Evolutionary conservation across 2,888 invertebrate genomes (phyloP).

Genomic region (Lochmaea capreae): DNA sequence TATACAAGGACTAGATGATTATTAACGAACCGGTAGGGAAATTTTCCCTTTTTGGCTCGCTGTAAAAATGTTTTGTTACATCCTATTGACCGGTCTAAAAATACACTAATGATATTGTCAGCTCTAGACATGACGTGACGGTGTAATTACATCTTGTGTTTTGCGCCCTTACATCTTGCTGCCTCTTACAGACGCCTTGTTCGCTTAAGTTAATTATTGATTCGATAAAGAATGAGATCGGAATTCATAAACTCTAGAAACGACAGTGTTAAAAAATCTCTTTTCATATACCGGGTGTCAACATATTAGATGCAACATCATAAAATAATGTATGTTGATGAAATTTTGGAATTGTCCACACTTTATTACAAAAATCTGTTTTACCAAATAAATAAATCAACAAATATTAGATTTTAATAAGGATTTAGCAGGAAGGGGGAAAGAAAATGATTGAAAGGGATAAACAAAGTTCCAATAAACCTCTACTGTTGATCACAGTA

Average conservation of each 20-base stretch:
- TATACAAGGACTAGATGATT: not conserved
- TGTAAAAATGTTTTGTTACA: not conserved
- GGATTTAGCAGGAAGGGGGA: too few relatives aligned
- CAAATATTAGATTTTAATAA: too few relatives aligned
- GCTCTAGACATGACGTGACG: conserved; percentile 27
- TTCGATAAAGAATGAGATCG: conserved; percentile 21
- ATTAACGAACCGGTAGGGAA: too few relatives aligned
- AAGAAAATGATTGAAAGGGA: too few relatives aligned
- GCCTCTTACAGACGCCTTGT: conserved; percentile 7
- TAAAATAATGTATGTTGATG: not conserved
- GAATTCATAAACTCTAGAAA: conserved; percentile 22
- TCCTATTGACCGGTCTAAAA: conserved; percentile 12
- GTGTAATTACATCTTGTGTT: conserved; percentile 30
- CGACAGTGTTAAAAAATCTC: not conserved
- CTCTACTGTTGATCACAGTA: too few relatives aligned
- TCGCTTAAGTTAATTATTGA: conserved; percentile 30
- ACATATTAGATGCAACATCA: not conserved
- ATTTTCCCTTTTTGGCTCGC: not conserved
- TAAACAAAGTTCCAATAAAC: too few relatives aligned
- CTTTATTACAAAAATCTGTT: too few relatives aligned
- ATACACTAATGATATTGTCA: conserved; percentile 26
- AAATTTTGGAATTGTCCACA: too few relatives aligned
- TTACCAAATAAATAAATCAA: too few relatives aligned
- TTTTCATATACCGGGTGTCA: not conserved
- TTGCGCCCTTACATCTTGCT: conserved; percentile 18